A percentile compares a stretch with the other conserved stretches of the same genome.
Evolutionary conservation across 2,888 invertebrate species (phyloP).

Genomic region (Synergus gifuensis): DNA sequence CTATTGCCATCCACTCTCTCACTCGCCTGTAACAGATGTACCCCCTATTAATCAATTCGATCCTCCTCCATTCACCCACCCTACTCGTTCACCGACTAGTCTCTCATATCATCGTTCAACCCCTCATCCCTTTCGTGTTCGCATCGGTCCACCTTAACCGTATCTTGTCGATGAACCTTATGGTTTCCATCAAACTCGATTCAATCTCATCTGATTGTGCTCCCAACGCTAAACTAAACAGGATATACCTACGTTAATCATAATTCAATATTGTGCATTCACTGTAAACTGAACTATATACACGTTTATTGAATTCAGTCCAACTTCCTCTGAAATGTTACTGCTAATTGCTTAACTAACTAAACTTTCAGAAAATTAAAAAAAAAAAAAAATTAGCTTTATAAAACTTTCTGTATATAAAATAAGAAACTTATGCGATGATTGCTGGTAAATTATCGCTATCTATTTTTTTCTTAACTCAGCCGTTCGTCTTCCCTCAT

Average conservation of each 20-base stretch:
- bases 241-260: conserved; percentile 18
- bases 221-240: neutral
- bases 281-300: neutral
- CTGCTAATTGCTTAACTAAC: no score
- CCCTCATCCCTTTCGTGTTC: conserved; percentile 53
- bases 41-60: conserved; percentile 76
- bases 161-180: conserved; percentile 56
- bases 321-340: neutral
- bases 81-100: conserved; percentile 58
- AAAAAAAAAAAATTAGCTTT: no score
- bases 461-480: neutral
- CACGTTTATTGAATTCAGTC: neutral
- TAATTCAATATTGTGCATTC: neutral
- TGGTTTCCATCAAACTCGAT: conserved; percentile 54
- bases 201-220: conserved; percentile 30
- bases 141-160: conserved; percentile 53
- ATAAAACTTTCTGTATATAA: no score
- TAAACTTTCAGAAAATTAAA: no score
- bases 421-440: no score
- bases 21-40: conserved; percentile 75
- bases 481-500: neutral
- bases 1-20: conserved; percentile 73
- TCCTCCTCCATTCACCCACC: conserved; percentile 63
- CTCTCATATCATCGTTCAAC: conserved; percentile 71
- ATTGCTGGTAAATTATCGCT: no score